Percentiles rank a stretch among this genome's conserved stretches.
phyloP scores from a whole-genome alignment of 2,888 invertebrate species.

The Amblyteles armatorius region DNA sequence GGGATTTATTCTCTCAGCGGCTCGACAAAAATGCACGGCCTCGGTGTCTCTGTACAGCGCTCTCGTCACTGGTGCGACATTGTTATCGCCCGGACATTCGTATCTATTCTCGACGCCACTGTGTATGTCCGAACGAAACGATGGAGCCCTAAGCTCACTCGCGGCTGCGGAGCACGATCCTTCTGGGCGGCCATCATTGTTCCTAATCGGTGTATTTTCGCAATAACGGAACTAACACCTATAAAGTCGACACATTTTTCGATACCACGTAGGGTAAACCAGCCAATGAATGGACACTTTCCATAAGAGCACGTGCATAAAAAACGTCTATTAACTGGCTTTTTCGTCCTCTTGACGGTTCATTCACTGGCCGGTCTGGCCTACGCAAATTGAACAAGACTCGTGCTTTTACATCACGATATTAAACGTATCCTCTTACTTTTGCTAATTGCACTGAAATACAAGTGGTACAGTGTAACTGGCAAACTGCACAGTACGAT shows the following conservation, averaged over 20 bases:
- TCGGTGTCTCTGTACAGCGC: background rate
- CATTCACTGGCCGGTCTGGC: background rate
- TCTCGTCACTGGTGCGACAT: slow-evolving; percentile 21
- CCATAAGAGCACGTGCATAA: too few relatives aligned
- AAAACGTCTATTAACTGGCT: too few relatives aligned
- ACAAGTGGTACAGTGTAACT: background rate
- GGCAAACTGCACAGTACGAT: background rate
- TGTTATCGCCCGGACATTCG: background rate
- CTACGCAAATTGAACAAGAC: background rate
- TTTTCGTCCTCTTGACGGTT: background rate
- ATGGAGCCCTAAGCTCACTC: background rate
- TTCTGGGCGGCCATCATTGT: background rate
- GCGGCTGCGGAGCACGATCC: background rate
- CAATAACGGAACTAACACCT: background rate
- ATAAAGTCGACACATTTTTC: background rate
- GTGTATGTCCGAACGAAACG: background rate
- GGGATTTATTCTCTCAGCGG: slow-evolving; percentile 9
- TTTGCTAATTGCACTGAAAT: background rate
- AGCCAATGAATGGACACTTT: too few relatives aligned
- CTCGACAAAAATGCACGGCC: background rate
- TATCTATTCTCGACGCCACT: background rate
- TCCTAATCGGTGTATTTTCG: background rate
- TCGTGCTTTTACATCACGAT: background rate
- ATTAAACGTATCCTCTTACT: slow-evolving; percentile 5
- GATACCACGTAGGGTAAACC: background rate